Percentiles rank a stretch among this genome's conserved stretches.
Conservation (phyloP, 2,113 vertebrate genomes). For the Hemichromis elongatus region DNA sequence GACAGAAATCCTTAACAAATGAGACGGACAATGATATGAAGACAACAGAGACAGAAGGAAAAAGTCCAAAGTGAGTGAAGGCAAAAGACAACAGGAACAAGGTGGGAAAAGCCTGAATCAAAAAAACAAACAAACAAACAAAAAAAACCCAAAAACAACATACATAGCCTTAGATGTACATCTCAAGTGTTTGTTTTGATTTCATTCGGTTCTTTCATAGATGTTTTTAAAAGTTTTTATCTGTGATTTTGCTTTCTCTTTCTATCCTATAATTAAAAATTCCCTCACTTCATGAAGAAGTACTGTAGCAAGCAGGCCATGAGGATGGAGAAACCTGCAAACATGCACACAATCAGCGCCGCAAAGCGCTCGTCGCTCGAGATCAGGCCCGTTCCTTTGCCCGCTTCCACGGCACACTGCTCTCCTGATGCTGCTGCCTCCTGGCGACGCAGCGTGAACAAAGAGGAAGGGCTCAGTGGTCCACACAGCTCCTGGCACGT, state of each 20-base stretch:
- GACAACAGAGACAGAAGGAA: conserved; percentile 35
- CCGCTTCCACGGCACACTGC: conserved; percentile 59
- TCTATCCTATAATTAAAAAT: conserved; percentile 55
- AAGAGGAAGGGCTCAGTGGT: conserved; percentile 89
- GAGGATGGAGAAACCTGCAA: conserved; percentile 88
- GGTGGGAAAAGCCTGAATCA: conserved; percentile 79
- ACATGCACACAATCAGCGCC: conserved; percentile 87
- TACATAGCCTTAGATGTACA: conserved; percentile 79
- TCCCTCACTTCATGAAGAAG: conserved; percentile 96
- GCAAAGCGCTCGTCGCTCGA: conserved; percentile 94
- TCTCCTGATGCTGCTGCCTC: conserved; percentile 75
- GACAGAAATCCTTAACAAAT: conserved; percentile 37
- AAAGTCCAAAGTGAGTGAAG: conserved; percentile 34
- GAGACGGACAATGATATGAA: conserved; percentile 31
- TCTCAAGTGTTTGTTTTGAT: conserved; percentile 73
- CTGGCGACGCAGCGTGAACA: conserved; percentile 81
- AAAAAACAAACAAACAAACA: conserved; percentile 53
- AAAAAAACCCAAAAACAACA: too few species aligned
- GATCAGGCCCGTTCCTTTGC: conserved; percentile 79
- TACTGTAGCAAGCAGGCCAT: conserved; percentile 97
- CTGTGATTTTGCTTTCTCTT: conserved; percentile 63
- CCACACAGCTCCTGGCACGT: conserved; percentile 91
- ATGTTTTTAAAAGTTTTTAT: conserved; percentile 39
- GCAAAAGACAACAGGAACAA: conserved; percentile 39
- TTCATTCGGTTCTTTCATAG: conserved; percentile 61